A percentile compares a stretch with the other conserved stretches of the same genome.
Evolutionary conservation across 2,888 invertebrate genomes (phyloP).

Genomic region (Ernsta delagoae): DNA sequence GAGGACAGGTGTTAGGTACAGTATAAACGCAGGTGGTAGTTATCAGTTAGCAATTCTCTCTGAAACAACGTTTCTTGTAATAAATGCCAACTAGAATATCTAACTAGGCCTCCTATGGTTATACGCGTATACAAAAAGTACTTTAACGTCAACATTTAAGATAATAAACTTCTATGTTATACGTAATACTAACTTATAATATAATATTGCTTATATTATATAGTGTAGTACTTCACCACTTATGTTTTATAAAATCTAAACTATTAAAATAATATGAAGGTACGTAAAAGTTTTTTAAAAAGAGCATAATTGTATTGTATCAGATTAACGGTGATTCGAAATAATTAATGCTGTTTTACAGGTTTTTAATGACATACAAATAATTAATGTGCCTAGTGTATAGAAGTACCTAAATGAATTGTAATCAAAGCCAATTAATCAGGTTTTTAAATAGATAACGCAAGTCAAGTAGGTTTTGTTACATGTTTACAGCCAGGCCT

Average conservation of each 20-base stretch:
- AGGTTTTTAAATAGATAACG: conserved; percentile 10
- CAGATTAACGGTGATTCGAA: too few relatives aligned
- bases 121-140: too few relatives aligned
- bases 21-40: conserved; percentile 12
- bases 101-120: neutral
- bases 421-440: conserved; percentile 25
- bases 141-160: too few relatives aligned
- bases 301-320: too few relatives aligned
- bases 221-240: neutral
- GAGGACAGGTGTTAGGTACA: conserved; percentile 16
- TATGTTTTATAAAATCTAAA: too few relatives aligned
- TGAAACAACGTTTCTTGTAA: conserved; percentile 1
- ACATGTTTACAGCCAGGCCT: neutral
- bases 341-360: neutral
- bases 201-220: too few relatives aligned
- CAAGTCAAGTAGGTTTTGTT: neutral
- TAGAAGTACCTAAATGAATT: conserved; percentile 7
- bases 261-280: too few relatives aligned
- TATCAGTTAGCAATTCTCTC: conserved; percentile 9
- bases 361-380: conserved; percentile 26
- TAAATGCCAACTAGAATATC: neutral
- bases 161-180: too few relatives aligned
- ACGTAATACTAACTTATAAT: too few relatives aligned
- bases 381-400: conserved; percentile 11
- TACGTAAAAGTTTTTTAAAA: too few relatives aligned